Evolutionary conservation across 1,140 invertebrate species (phyloP).

Genomic region (Drosophila tropicalis): DNA sequence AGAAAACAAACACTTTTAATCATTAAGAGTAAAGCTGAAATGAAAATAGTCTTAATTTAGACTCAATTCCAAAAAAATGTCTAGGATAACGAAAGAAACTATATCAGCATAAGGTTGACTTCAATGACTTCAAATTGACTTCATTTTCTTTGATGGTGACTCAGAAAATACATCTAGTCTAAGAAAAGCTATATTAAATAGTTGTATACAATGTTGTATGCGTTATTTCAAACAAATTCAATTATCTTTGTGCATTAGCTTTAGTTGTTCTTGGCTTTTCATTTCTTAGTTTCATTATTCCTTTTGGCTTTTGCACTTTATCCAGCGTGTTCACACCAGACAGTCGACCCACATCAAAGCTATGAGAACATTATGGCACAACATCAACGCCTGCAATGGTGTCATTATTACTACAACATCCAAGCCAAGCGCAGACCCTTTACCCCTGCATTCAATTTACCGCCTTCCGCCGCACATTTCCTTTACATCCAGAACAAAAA

Average conservation of each 20-base stretch:
- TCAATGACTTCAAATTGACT: too few species aligned
- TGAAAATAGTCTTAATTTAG: not conserved
- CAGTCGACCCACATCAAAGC: constrained; percentile 63
- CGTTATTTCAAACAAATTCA: constrained; percentile 1
- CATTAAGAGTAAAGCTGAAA: too few species aligned
- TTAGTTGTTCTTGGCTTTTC: not conserved
- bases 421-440: not conserved
- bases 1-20: too few species aligned
- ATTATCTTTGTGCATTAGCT: constrained; percentile 4
- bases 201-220: not conserved
- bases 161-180: too few species aligned
- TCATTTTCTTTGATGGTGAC: too few species aligned
- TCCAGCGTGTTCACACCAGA: constrained; percentile 15
- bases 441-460: not conserved
- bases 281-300: not conserved
- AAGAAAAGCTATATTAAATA: not conserved
- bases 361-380: constrained; percentile 55
- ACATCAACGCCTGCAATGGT: constrained; percentile 59
- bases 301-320: not conserved
- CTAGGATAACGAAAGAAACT: too few species aligned
- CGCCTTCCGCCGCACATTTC: not conserved
- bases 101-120: too few species aligned
- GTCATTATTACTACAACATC: constrained; percentile 36
- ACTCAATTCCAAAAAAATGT: too few species aligned
- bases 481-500: constrained; percentile 14